A percentile compares a stretch with the other conserved stretches of the same genome.
These are phyloP conservation scores for Leptobrachium leishanense DNA, from an alignment of 2,113 vertebrate genomes.

Conservation along the genomic window DNA sequence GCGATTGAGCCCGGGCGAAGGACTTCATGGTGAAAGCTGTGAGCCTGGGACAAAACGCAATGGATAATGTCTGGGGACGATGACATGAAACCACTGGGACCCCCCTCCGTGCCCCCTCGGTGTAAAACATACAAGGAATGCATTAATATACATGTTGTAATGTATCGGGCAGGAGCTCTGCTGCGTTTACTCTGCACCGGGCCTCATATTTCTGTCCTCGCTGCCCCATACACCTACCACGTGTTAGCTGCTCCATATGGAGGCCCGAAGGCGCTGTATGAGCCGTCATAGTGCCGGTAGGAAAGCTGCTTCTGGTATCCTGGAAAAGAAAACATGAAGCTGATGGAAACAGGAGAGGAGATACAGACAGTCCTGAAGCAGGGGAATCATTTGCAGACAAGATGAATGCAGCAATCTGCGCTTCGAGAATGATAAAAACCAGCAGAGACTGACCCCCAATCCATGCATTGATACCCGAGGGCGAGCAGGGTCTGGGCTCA, in stretches of 20 bases:
- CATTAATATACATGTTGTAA: too few relatives aligned
- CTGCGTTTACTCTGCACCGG: not conserved
- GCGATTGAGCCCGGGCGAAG: constrained; percentile 50
- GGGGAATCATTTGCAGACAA: too few relatives aligned
- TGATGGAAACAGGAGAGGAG: not conserved
- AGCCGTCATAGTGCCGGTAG: constrained; percentile 65
- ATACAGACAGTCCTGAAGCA: too few relatives aligned
- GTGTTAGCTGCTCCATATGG: constrained; percentile 60
- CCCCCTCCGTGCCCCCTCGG: too few relatives aligned
- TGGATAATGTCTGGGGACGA: not conserved
- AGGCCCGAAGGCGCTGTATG: constrained; percentile 67
- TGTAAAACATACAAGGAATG: too few relatives aligned
- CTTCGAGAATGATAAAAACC: too few relatives aligned
- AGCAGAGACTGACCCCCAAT: too few relatives aligned
- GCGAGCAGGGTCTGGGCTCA: too few relatives aligned
- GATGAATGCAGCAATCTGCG: too few relatives aligned
- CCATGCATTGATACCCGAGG: too few relatives aligned
- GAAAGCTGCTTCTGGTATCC: constrained; percentile 71
- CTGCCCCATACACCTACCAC: constrained; percentile 57
- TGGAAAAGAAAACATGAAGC: constrained; percentile 39
- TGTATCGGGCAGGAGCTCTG: too few relatives aligned
- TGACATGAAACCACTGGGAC: too few relatives aligned
- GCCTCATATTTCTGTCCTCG: not conserved
- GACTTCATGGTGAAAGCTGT: constrained; percentile 59
- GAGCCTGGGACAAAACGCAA: constrained; percentile 50